Base-by-base conservation (phyloP, 2,797 vertebrate species). In the Betta splendens region DNA sequence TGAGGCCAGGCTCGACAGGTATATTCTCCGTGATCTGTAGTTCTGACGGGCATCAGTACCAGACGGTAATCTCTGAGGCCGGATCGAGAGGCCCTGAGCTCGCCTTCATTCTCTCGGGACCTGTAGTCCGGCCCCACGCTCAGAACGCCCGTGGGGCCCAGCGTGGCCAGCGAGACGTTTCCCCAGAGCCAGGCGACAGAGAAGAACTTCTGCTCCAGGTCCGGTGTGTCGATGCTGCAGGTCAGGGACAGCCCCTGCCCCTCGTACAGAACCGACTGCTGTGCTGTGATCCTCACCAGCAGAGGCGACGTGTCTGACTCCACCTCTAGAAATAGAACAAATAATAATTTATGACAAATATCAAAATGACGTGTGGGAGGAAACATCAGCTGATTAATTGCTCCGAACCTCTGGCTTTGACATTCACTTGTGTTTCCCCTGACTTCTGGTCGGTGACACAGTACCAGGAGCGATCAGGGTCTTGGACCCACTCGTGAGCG, bases 21-120 rank as follows among this genome's bases (percentile, higher is more conserved):
- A 72, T 96, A 96, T 0, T 4, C 7, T 0, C 95, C 97, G 0
- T 83, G 72, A 47, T 96, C 95, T 40, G 88, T 64, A 6, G 85
- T 70, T 44, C 72, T 81, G 45, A 77, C 81, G 3, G 90, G 74
- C 11, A 36, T 83, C 53, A 97, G 35, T 28, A 28, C 87, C 38
- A 99, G 82, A 32, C 56, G 31, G 31, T 94, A 94, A 61, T 89
- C 47, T 0, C 33, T 33, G n/a, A 83, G 68, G 18, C 58, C 87
- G 22, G 35, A 66, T 53, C 93, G 93, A 5, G 79, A 69, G 0
- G 87, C 80, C 56, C 7, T 85, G 22, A 98, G 58, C 59, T 93
- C 90, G 5, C 89, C 91, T 29, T 80, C 62, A 5, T 53, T 87
- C 10, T 75, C 84, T 53, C 84, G 84, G 16, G 57, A 56, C 3